These are phyloP conservation scores for Drosophila pseudoobscura DNA, from an alignment of 1,140 invertebrate species.

Conservation along the genomic window DNA sequence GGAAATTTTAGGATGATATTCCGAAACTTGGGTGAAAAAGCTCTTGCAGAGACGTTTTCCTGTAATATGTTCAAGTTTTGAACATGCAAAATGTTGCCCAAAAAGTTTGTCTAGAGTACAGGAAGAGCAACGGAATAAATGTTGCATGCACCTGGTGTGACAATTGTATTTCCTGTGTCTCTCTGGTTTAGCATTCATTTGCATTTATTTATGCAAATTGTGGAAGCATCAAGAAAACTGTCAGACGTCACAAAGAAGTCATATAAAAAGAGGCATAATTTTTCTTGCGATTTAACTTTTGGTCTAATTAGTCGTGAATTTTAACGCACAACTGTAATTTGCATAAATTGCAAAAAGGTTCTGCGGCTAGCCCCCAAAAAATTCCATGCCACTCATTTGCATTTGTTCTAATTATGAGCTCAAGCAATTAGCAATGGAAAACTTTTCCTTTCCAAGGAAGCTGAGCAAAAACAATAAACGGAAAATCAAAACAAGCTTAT, in stretches of 20 bases:
- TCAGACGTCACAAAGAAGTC: slow-evolving; percentile 32
- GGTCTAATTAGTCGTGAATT: slow-evolving; percentile 69
- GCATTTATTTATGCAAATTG: slow-evolving; percentile 49
- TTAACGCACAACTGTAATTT: slow-evolving; percentile 51
- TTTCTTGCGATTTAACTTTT: slow-evolving; percentile 47
- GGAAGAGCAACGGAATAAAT: slow-evolving; percentile 23
- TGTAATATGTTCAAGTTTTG: neutral
- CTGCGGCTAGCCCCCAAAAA: slow-evolving; percentile 9
- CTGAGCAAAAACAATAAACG: slow-evolving; percentile 54
- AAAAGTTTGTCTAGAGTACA: slow-evolving; percentile 13
- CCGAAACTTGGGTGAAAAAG: too few species aligned
- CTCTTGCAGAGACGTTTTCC: too few species aligned
- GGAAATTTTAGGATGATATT: too few species aligned
- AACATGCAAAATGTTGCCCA: slow-evolving; percentile 8
- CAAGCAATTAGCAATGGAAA: slow-evolving; percentile 63
- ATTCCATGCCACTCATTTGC: slow-evolving; percentile 39
- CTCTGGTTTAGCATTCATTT: slow-evolving; percentile 46
- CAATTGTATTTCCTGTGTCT: neutral
- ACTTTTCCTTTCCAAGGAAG: slow-evolving; percentile 41
- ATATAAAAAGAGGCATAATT: slow-evolving; percentile 36
- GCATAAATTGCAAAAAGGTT: slow-evolving; percentile 55
- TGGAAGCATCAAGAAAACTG: slow-evolving; percentile 17
- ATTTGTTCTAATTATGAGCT: slow-evolving; percentile 66
- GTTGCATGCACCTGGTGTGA: slow-evolving; percentile 39
- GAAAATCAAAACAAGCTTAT: slow-evolving; percentile 65